Conservation (phyloP, 2,797 vertebrate genomes). For the Podarcis lilfordi region DNA sequence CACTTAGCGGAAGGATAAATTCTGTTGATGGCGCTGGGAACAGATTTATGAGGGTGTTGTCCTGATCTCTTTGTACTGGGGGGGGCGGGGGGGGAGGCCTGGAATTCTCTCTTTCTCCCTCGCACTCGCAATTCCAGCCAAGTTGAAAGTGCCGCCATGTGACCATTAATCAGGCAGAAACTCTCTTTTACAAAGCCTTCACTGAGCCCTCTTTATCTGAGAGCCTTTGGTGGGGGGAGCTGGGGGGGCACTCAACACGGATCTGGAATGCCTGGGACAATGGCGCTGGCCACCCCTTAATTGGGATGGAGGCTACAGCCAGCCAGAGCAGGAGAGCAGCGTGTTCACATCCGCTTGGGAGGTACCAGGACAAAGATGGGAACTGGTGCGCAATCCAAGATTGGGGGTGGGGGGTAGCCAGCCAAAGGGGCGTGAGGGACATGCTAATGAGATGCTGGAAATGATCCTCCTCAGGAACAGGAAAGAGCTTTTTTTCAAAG, state of each 20-base stretch:
- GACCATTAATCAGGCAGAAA: conserved; percentile 51
- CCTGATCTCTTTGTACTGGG: neutral
- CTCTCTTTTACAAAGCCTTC: neutral
- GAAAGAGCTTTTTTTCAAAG: neutral
- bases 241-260: conserved; percentile 37
- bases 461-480: neutral
- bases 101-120: conserved; percentile 21
- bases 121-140: neutral
- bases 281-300: conserved; percentile 34
- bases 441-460: conserved; percentile 38
- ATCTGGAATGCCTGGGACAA: conserved; percentile 52
- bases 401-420: neutral
- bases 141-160: conserved; percentile 38
- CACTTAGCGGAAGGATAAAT: neutral
- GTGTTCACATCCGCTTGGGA: conserved; percentile 41
- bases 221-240: neutral
- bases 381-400: conserved; percentile 19
- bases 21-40: neutral
- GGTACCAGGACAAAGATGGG: conserved; percentile 36
- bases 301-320: conserved; percentile 38
- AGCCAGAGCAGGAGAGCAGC: neutral
- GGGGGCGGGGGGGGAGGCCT: neutral
- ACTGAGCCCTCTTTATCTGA: conserved; percentile 48
- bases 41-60: conserved; percentile 12
- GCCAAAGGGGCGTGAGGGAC: neutral